phyloP scores from a whole-genome alignment of 1,140 invertebrate genomes.

The Ptiloglossa arizonensis region DNA sequence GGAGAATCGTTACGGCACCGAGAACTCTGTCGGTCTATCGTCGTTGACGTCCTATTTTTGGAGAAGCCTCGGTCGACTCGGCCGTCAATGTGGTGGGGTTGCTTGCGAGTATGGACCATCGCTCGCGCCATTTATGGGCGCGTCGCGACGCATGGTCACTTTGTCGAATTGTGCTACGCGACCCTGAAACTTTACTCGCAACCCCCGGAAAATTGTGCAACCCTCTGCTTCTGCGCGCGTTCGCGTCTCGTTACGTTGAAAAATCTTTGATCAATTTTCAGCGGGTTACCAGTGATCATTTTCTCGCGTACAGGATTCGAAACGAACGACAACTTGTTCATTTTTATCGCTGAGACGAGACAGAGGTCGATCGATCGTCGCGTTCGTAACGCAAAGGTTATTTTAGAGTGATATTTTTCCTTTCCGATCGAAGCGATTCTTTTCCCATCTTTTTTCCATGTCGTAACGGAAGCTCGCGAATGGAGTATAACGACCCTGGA shows the following conservation, averaged over 20 bases:
- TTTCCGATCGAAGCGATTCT: no score
- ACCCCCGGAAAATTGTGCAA: not conserved
- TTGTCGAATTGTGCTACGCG: conserved; percentile 62
- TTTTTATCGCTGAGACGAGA: no score
- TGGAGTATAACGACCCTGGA: no score
- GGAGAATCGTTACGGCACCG: conserved; percentile 17
- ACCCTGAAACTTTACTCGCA: conserved; percentile 10
- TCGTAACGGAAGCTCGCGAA: no score
- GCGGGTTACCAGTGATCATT: not conserved
- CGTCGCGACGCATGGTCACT: conserved; percentile 72
- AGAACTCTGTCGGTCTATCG: conserved; percentile 36
- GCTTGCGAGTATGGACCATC: conserved; percentile 74
- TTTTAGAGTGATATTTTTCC: no score
- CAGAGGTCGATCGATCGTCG: no score
- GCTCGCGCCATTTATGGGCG: conserved; percentile 81
- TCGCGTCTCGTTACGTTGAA: no score
- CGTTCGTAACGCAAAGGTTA: no score
- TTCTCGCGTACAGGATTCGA: no score
- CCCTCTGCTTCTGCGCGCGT: not conserved
- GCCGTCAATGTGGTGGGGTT: conserved; percentile 67
- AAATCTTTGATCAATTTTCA: no score
- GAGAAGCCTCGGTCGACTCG: conserved; percentile 74
- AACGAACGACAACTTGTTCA: no score
- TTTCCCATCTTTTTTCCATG: no score
- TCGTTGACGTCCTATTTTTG: conserved; percentile 77